Evolutionary conservation across 2,113 vertebrate species (phyloP).

Genomic region (Lontra canadensis): DNA sequence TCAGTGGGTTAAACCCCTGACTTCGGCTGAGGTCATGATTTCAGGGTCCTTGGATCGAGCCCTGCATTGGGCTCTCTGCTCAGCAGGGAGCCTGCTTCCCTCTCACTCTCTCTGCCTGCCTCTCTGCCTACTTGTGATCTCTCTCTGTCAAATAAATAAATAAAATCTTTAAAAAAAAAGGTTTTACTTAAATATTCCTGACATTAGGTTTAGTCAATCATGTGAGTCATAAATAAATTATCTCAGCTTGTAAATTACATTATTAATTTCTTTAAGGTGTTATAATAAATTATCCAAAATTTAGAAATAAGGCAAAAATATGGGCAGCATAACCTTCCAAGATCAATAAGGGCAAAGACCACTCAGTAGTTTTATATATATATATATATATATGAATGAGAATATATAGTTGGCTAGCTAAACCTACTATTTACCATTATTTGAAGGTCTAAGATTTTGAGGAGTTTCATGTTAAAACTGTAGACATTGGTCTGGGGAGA

Average conservation of each 20-base stretch:
- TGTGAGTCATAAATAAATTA: background rate
- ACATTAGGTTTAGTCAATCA: background rate
- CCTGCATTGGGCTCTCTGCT: too few species aligned
- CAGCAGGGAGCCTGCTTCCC: too few species aligned
- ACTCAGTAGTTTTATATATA: background rate
- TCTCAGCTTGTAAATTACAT: background rate
- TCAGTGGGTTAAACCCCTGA: too few species aligned
- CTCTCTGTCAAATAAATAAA: too few species aligned
- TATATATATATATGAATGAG: background rate
- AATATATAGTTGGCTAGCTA: background rate
- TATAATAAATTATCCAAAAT: background rate
- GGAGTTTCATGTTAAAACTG: background rate
- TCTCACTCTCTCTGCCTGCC: too few species aligned
- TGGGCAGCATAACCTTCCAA: background rate
- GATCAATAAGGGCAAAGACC: background rate
- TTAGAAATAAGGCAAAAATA: background rate
- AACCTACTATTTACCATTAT: background rate
- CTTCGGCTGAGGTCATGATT: too few species aligned
- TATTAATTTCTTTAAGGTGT: background rate
- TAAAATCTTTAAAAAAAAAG: background rate
- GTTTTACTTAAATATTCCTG: background rate
- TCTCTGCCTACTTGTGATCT: too few species aligned
- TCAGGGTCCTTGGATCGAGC: too few species aligned
- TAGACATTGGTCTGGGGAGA: background rate
- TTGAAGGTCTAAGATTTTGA: background rate